These are phyloP conservation scores for Tachina grossa DNA, from an alignment of 2,888 invertebrate genomes.

Conservation along the genomic window DNA sequence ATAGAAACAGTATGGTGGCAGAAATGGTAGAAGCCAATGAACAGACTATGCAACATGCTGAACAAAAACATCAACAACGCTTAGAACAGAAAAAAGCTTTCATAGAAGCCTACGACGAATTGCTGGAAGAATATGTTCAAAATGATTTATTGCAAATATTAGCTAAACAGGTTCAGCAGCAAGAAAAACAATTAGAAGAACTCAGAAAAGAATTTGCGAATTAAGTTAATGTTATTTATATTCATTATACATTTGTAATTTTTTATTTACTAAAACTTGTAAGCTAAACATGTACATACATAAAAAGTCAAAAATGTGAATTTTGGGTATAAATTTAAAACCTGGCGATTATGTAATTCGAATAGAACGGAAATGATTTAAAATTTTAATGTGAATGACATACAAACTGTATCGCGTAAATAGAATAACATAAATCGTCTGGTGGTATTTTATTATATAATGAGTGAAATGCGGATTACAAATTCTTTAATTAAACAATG, in stretches of 20 bases:
- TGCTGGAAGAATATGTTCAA: constrained; percentile 42
- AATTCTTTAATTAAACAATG: too few species aligned
- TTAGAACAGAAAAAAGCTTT: constrained; percentile 46
- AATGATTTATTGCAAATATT: constrained; percentile 34
- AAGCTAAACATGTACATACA: too few species aligned
- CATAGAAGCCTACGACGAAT: constrained; percentile 41
- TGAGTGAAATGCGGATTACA: too few species aligned
- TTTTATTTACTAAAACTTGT: neutral
- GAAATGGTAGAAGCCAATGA: constrained; percentile 67
- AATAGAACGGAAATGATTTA: too few species aligned
- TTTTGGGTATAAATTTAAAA: too few species aligned
- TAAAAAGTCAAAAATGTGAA: too few species aligned
- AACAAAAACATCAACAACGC: constrained; percentile 59
- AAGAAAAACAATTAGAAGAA: constrained; percentile 49
- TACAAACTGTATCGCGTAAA: too few species aligned
- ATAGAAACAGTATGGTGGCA: constrained; percentile 37
- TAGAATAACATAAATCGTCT: too few species aligned
- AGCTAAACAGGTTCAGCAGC: constrained; percentile 26
- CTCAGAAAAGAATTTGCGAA: constrained; percentile 32
- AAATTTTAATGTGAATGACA: too few species aligned
- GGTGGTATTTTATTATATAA: too few species aligned
- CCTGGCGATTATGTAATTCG: too few species aligned
- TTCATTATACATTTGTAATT: neutral
- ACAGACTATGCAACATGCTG: constrained; percentile 71
- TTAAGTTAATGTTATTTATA: neutral